Base-by-base conservation (phyloP, 1,140 invertebrate species). In the Zaprionus africanus region DNA sequence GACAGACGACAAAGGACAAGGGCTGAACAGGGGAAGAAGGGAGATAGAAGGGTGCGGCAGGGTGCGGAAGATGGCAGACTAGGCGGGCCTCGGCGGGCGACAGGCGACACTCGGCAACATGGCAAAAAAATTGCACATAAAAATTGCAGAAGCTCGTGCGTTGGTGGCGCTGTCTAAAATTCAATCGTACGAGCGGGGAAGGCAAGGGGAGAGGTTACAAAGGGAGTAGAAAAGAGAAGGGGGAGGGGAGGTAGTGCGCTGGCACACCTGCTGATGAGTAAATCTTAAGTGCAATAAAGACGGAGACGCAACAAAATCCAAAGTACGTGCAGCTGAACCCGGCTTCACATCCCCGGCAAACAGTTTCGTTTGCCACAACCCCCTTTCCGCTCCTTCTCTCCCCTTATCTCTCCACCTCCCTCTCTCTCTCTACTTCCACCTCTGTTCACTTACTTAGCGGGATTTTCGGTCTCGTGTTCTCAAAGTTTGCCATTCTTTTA, bases 221-320 rank as follows among this genome's bases (percentile, higher is more conserved):
- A 19, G 34, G 43, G 1, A 31, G 56, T 26, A 28, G n/a, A 15
- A 53, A 74, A 41, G 56, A 34, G 51, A 46, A 61, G 43, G 11
- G 51, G 28, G n/a, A 4, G n/a, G 5, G 53, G n/a, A n/a, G 46
- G 57, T 1, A 38, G 36, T 56, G 43, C 36, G 58, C 62, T 41
- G 70, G 81, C 81, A 90, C 85, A 90, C 85, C 85, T 90, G 85
- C 86, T 90, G 85, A 90, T 90, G 85, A 90, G 85, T 84, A 90
- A 90, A 90, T 90, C 85, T 90, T 90, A 90, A 90, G 85, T 90
- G 85, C 85, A 90, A 90, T 90, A 90, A 90, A 90, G 81, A 85
- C 72, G 74, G 77, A 78, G 85, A 88, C 74, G 74, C 73, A 79
- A 73, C 67, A 70, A 76, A 91, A 91, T 90, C 84, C 78, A 81